phyloP scores from a whole-genome alignment of 2,113 vertebrate species.

The Trichechus manatus region DNA sequence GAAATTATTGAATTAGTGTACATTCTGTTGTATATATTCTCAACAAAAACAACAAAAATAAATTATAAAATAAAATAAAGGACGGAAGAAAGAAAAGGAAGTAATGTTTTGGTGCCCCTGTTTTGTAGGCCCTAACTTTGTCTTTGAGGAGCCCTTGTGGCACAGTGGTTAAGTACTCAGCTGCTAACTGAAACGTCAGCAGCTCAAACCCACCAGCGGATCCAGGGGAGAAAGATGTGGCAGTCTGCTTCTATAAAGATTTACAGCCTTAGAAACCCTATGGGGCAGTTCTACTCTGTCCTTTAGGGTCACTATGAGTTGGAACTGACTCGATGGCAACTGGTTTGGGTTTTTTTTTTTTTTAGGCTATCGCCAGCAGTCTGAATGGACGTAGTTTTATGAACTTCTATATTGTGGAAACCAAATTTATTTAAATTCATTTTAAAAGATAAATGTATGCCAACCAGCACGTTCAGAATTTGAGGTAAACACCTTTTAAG shows the following conservation, averaged over 20 bases:
- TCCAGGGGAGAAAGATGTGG: neutral
- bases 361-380: neutral
- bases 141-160: neutral
- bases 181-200: neutral
- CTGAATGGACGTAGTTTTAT: neutral
- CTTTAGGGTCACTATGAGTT: neutral
- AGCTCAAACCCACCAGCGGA: neutral
- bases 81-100: neutral
- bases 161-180: neutral
- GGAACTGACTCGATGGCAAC: neutral
- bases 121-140: conserved; percentile 22
- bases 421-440: conserved; percentile 48
- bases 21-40: neutral
- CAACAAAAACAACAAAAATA: neutral
- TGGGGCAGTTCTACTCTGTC: neutral
- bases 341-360: neutral
- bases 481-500: neutral
- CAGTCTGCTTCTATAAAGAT: neutral
- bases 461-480: neutral
- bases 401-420: conserved; percentile 40
- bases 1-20: neutral
- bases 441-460: conserved; percentile 27
- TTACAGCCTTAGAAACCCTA: neutral
- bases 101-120: neutral
- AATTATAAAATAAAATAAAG: neutral